phyloP scores from a whole-genome alignment of 2,888 invertebrate genomes.

The Dryobotodes eremita region DNA sequence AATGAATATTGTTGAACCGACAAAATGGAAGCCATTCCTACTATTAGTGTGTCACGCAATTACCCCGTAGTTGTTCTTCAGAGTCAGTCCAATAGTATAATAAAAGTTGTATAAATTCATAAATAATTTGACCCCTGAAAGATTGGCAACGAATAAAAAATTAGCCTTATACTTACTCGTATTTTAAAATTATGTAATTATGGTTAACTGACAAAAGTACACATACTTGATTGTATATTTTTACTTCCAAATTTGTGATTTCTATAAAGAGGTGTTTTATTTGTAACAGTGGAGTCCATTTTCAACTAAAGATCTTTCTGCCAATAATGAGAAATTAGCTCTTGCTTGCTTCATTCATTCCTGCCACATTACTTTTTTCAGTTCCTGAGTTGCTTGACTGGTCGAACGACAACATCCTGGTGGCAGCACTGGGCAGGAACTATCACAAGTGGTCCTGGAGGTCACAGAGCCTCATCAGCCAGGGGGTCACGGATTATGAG shows the following conservation, averaged over 20 bases:
- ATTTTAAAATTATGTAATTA: too few species aligned
- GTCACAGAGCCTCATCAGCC: conserved; percentile 79
- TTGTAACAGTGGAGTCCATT: background rate
- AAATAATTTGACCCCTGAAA: too few species aligned
- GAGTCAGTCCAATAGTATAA: too few species aligned
- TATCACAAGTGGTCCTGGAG: conserved; percentile 88
- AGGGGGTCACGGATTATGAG: conserved; percentile 72
- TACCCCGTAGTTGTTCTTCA: too few species aligned
- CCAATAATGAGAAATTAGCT: background rate
- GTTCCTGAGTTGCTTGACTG: conserved; percentile 88
- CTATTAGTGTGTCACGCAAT: too few species aligned
- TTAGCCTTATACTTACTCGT: too few species aligned
- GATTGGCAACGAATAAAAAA: too few species aligned
- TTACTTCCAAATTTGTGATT: background rate
- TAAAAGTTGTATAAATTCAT: too few species aligned
- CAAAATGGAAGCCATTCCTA: too few species aligned
- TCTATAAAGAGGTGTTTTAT: background rate
- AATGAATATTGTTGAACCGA: too few species aligned
- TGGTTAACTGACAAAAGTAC: too few species aligned
- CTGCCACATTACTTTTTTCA: conserved; percentile 46
- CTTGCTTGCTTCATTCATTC: background rate
- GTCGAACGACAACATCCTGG: conserved; percentile 83
- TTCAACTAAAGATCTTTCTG: background rate
- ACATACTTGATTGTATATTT: too few species aligned
- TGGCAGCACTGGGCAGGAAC: conserved; percentile 83